These are phyloP conservation scores for Drosophila aff. DNA, from an alignment of 1,140 invertebrate species.

Conservation along the genomic window DNA sequence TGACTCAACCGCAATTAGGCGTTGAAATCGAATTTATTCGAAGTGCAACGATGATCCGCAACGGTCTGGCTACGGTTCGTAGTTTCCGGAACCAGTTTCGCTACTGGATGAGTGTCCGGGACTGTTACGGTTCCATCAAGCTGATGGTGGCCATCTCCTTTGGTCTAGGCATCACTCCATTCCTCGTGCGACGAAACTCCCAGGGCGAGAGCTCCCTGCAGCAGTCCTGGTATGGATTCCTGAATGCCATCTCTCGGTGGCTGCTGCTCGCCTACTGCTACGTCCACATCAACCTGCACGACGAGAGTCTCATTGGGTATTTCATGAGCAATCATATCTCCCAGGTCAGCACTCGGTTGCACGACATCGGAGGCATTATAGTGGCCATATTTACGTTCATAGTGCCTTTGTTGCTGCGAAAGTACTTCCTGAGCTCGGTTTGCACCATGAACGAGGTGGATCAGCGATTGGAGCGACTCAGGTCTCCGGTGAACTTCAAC, in stretches of 20 bases:
- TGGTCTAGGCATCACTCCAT: constrained; percentile 56
- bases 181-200: constrained; percentile 21
- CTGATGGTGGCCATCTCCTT: constrained; percentile 45
- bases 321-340: constrained; percentile 66
- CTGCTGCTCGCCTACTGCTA: constrained; percentile 61
- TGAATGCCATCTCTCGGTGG: constrained; percentile 62
- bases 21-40: constrained; percentile 24
- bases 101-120: constrained; percentile 33
- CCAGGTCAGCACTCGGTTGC: constrained; percentile 41
- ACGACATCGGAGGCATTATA: constrained; percentile 49
- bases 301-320: constrained; percentile 65
- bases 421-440: constrained; percentile 31
- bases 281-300: constrained; percentile 15
- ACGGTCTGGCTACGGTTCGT: constrained; percentile 5
- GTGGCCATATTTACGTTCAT: constrained; percentile 55
- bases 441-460: constrained; percentile 32
- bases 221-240: constrained; percentile 59
- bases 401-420: constrained; percentile 45
- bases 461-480: constrained; percentile 7
- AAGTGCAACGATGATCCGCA: constrained; percentile 24
- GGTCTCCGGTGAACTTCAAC: constrained; percentile 30
- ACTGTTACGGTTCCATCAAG: constrained; percentile 52
- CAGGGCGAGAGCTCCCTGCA: constrained; percentile 18
- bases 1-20: constrained; percentile 28
- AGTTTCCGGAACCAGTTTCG: not conserved